Conservation (phyloP, 2,113 vertebrate genomes). For the Trogon melanurus region DNA sequence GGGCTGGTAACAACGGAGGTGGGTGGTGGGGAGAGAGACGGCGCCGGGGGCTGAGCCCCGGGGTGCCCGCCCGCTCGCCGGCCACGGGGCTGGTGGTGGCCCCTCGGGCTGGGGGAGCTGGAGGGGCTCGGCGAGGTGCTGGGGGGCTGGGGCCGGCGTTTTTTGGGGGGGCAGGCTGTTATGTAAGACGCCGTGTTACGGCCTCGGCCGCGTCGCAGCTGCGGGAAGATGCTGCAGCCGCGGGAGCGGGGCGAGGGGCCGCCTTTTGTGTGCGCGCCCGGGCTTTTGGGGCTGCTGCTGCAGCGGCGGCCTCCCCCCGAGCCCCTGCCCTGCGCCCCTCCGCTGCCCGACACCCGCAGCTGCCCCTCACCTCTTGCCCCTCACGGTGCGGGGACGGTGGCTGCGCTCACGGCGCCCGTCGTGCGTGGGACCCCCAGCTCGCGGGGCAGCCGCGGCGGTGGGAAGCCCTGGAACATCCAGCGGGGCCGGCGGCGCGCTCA, state of each 20-base stretch:
- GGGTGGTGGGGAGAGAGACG: background rate
- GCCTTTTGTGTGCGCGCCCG: conserved; percentile 5
- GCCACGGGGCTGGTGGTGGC: background rate
- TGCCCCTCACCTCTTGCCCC: background rate
- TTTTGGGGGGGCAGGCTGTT: conserved; percentile 13
- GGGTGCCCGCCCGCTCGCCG: background rate
- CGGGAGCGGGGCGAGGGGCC: conserved; percentile 20
- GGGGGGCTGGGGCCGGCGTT: background rate
- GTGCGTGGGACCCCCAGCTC: background rate
- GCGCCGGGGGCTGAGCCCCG: background rate
- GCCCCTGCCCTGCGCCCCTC: background rate
- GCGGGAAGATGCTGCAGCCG: conserved; percentile 45
- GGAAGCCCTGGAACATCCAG: background rate
- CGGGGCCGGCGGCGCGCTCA: background rate
- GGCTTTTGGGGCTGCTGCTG: conserved; percentile 9
- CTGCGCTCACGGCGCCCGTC: too few relatives aligned
- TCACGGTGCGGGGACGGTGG: background rate
- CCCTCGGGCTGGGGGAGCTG: background rate
- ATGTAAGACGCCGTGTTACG: conserved; percentile 19
- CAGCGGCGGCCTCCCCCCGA: background rate
- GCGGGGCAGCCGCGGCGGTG: background rate
- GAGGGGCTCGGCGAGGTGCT: background rate
- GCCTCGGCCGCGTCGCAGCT: conserved; percentile 23
- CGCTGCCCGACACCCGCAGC: background rate
- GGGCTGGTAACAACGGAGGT: background rate